Evolutionary conservation across 2,113 vertebrate genomes (phyloP).

Genomic region (Geococcyx californianus): DNA sequence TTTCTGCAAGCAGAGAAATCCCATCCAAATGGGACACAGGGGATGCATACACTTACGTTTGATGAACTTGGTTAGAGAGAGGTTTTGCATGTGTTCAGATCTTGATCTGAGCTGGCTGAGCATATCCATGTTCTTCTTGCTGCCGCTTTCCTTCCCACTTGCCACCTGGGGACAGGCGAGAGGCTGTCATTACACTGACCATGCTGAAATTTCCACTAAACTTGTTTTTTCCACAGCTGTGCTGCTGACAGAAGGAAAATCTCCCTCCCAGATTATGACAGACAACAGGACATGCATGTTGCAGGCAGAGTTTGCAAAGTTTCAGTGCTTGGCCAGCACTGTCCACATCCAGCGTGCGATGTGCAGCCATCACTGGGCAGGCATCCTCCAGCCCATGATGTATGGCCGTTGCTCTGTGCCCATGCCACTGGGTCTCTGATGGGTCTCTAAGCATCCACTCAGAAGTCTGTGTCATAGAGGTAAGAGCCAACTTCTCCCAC

Average conservation of each 20-base stretch:
- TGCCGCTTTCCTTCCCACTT: neutral
- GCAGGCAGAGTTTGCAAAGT: rapidly evolving
- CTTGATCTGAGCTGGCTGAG: slow-evolving; percentile 16
- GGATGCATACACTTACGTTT: slow-evolving; percentile 77
- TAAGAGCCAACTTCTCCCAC: neutral
- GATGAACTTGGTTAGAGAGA: slow-evolving; percentile 81
- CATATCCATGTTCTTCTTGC: neutral
- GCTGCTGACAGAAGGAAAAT: neutral
- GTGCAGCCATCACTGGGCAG: rapidly evolving
- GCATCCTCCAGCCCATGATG: rapidly evolving
- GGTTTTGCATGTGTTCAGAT: neutral
- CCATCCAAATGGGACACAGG: rapidly evolving
- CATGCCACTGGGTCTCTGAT: rapidly evolving
- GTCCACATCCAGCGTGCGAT: rapidly evolving
- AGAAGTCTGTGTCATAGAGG: rapidly evolving
- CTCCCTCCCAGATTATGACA: neutral
- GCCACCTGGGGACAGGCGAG: slow-evolving; percentile 47
- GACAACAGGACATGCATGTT: rapidly evolving
- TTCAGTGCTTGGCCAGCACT: neutral
- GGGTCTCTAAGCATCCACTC: neutral
- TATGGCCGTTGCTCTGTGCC: neutral
- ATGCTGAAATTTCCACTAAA: rapidly evolving
- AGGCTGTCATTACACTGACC: neutral
- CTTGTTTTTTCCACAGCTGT: rapidly evolving
- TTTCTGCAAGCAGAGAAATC: neutral